A percentile compares a stretch with the other conserved stretches of the same genome.
These are phyloP conservation scores for Alethe diademata DNA, from an alignment of 2,113 vertebrate genomes.

Conservation along the genomic window DNA sequence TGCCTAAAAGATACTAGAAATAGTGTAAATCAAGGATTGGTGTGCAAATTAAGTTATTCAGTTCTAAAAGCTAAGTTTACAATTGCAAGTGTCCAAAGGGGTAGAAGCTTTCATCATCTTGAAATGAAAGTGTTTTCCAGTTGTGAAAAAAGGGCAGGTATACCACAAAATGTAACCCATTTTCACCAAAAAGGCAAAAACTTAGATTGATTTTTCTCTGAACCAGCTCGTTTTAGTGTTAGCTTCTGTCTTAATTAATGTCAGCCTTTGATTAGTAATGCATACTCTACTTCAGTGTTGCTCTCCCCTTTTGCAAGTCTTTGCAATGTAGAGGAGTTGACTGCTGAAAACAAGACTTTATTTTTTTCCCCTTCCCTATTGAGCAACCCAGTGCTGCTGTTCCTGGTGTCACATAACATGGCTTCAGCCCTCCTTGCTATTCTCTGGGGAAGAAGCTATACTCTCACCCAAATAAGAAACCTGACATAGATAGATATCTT, in stretches of 20 bases:
- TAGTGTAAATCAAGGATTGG: conserved; percentile 3
- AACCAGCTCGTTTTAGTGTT: not conserved
- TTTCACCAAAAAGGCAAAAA: not conserved
- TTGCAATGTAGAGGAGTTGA: not conserved
- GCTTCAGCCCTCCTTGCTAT: not conserved
- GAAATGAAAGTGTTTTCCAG: not conserved
- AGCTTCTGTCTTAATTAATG: not conserved
- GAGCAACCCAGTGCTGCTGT: not conserved
- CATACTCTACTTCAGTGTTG: not conserved
- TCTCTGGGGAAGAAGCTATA: not conserved
- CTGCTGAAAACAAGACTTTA: not conserved
- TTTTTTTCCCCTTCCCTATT: not conserved
- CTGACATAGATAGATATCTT: not conserved
- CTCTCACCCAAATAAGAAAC: not conserved
- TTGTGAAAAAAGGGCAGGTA: not conserved
- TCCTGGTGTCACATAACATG: conserved; percentile 3
- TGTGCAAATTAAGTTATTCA: conserved; percentile 16
- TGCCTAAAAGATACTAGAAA: conserved; percentile 8
- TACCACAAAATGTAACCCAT: not conserved
- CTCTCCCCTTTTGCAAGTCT: not conserved
- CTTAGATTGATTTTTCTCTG: not conserved
- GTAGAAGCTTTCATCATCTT: not conserved
- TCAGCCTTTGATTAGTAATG: not conserved
- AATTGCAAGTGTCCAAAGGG: not conserved
- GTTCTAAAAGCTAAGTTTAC: not conserved